Conservation (phyloP, 2,113 vertebrate species). For the Elaphurus davidianus region DNA sequence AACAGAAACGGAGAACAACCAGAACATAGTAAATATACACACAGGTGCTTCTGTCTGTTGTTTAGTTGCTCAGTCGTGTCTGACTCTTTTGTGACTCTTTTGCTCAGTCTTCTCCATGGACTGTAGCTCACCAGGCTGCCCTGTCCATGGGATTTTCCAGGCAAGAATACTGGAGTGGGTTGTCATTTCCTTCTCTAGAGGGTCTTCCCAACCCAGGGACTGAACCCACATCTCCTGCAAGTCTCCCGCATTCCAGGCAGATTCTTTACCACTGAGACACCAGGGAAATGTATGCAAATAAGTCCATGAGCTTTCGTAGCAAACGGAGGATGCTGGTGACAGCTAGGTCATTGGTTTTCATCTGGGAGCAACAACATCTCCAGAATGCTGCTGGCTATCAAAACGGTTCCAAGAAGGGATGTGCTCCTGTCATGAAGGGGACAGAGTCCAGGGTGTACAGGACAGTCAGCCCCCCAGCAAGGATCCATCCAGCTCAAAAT, state of each 20-base stretch:
- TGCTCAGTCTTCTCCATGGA: too few species aligned
- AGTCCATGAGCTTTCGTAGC: neutral
- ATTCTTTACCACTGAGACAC: too few species aligned
- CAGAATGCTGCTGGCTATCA: neutral
- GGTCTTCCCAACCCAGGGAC: too few species aligned
- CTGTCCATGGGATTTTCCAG: too few species aligned
- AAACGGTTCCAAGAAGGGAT: neutral
- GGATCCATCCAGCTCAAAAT: neutral
- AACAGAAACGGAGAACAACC: neutral
- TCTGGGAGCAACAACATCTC: neutral
- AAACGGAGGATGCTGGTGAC: neutral
- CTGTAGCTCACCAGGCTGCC: too few species aligned
- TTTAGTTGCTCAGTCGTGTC: too few species aligned
- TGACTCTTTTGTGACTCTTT: too few species aligned
- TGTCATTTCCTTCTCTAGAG: too few species aligned
- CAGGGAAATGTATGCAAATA: neutral
- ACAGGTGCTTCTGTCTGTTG: neutral
- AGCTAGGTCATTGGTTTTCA: neutral
- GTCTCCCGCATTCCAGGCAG: too few species aligned
- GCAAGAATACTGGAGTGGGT: too few species aligned
- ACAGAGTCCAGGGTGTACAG: neutral
- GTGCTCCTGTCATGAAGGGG: too few species aligned
- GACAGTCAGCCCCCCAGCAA: neutral
- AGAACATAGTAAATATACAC: neutral
- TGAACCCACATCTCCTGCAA: too few species aligned